These are phyloP conservation scores for Rhinichthys osculus DNA, from an alignment of 2,797 vertebrate genomes.

Conservation along the genomic window DNA sequence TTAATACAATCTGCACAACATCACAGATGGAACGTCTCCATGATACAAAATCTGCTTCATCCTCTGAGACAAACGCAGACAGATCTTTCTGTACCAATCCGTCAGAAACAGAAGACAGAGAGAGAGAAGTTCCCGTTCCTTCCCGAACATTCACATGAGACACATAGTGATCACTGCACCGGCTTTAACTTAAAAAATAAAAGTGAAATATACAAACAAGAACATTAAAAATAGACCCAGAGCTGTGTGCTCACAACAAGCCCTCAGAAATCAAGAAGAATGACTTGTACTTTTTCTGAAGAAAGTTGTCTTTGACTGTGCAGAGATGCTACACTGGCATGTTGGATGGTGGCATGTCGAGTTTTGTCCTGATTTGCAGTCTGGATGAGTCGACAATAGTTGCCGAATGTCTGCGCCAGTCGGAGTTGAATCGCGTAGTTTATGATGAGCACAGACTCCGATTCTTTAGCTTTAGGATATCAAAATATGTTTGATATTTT, in stretches of 20 bases:
- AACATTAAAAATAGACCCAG: slow-evolving; percentile 4
- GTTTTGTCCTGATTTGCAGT: too few species aligned
- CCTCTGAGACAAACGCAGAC: neutral
- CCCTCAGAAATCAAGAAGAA: neutral
- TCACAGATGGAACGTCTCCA: neutral
- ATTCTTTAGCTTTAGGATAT: too few species aligned
- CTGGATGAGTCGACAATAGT: too few species aligned
- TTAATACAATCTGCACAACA: neutral
- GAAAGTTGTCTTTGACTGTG: neutral
- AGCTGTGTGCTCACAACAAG: neutral
- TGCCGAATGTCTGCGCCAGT: too few species aligned
- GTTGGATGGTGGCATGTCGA: too few species aligned
- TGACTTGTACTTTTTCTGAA: neutral
- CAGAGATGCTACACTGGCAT: too few species aligned
- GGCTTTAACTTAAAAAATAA: neutral
- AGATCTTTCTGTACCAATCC: neutral
- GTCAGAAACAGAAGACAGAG: neutral
- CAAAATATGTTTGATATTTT: too few species aligned
- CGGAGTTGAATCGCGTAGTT: too few species aligned
- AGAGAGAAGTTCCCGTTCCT: neutral
- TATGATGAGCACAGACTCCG: too few species aligned
- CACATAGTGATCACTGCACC: neutral
- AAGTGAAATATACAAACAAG: neutral
- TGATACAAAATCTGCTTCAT: neutral
- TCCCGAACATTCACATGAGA: neutral